Percentiles rank a stretch among this genome's conserved stretches.
These are phyloP conservation scores for Acanthornis magna DNA, from an alignment of 2,797 vertebrate genomes.

Conservation along the genomic window DNA sequence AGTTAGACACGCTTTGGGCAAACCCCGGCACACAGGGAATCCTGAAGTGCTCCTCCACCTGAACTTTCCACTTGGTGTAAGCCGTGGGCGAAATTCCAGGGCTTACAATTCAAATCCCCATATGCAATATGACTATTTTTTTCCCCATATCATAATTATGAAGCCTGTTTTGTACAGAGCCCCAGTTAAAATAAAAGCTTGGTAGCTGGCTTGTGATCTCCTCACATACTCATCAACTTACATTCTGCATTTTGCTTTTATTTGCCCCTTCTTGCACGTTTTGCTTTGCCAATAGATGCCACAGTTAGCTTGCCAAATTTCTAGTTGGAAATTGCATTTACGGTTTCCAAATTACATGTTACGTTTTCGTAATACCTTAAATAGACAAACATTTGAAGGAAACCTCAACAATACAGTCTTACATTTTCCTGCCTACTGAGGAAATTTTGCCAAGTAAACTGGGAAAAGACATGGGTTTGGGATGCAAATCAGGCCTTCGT, in stretches of 20 bases:
- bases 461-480: neutral
- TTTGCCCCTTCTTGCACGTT: conserved; percentile 3
- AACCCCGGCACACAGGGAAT: neutral
- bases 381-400: neutral
- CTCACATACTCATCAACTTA: neutral
- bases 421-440: neutral
- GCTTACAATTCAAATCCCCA: neutral
- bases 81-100: neutral
- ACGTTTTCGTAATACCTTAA: neutral
- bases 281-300: neutral
- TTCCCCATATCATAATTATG: neutral
- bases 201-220: neutral
- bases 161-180: neutral
- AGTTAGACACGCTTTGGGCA: neutral
- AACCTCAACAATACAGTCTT: neutral
- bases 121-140: neutral
- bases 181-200: neutral
- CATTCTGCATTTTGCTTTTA: neutral
- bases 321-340: neutral
- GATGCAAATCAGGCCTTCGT: neutral
- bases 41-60: neutral
- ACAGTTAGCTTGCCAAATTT: neutral
- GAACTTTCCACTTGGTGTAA: neutral
- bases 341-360: neutral
- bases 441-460: neutral